phyloP scores from a whole-genome alignment of 2,797 vertebrate species.

The Microcaecilia unicolor region DNA sequence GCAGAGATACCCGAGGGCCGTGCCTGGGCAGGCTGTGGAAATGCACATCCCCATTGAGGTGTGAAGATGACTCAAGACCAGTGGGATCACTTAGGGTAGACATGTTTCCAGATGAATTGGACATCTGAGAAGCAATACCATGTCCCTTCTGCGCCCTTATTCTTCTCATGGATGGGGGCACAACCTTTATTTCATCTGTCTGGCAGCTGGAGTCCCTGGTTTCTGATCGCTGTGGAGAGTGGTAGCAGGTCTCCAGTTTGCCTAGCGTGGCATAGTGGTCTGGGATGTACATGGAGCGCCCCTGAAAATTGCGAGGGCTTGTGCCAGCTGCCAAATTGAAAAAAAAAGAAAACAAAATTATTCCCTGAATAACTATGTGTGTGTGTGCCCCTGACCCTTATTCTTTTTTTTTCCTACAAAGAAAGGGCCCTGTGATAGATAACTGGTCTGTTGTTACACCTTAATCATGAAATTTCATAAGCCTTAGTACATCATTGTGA shows the following conservation, averaged over 20 bases:
- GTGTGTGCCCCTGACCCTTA: too few relatives aligned
- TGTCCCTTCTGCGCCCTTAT: constrained; percentile 90
- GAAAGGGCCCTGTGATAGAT: too few relatives aligned
- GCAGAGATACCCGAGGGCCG: constrained; percentile 68
- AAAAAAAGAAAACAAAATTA: constrained; percentile 38
- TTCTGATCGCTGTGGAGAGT: constrained; percentile 53
- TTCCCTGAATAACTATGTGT: too few relatives aligned
- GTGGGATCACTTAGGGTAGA: constrained; percentile 68
- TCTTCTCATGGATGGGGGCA: constrained; percentile 88
- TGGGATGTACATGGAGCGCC: constrained; percentile 76
- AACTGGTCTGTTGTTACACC: too few relatives aligned
- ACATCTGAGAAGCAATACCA: constrained; percentile 83
- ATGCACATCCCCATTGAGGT: constrained; percentile 58
- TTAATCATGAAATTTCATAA: too few relatives aligned
- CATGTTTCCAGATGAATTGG: constrained; percentile 81
- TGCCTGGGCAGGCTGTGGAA: constrained; percentile 87
- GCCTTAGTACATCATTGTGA: too few relatives aligned
- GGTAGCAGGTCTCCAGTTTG: constrained; percentile 61
- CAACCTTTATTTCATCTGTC: constrained; percentile 82
- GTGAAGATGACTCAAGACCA: constrained; percentile 57
- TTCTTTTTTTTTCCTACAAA: too few relatives aligned
- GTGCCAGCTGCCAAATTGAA: constrained; percentile 53
- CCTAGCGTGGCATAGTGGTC: constrained; percentile 81
- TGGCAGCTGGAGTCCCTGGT: constrained; percentile 89
- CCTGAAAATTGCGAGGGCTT: constrained; percentile 65